phyloP scores from a whole-genome alignment of 2,113 vertebrate species.

The Mirza zaza region DNA sequence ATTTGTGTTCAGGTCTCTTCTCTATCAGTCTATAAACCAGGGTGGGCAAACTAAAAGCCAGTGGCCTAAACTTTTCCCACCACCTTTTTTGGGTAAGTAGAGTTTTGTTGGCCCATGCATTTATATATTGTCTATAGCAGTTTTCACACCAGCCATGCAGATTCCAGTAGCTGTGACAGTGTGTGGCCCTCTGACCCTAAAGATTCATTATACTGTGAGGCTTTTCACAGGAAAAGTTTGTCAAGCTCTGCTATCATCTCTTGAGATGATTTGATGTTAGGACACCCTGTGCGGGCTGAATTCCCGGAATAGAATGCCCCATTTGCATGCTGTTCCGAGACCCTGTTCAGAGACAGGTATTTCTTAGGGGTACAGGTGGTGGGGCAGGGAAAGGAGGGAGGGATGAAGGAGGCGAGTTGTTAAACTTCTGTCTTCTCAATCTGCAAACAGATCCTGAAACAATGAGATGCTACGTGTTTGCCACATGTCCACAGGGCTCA shows the following conservation, averaged over 20 bases:
- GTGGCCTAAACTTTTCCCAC: not conserved
- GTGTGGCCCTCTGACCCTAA: not conserved
- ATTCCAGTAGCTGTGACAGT: not conserved
- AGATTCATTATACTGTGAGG: not conserved
- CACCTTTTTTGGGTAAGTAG: not conserved
- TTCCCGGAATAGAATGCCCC: not conserved
- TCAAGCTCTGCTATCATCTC: not conserved
- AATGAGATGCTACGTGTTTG: not conserved
- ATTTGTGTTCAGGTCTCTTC: not conserved
- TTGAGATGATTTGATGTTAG: conserved; percentile 16
- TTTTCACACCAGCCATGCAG: not conserved
- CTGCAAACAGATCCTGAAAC: not conserved
- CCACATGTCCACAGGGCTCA: not conserved
- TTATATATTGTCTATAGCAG: not conserved
- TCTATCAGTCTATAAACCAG: not conserved
- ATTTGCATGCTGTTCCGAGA: not conserved
- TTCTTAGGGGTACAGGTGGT: not conserved
- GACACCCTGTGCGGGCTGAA: not conserved
- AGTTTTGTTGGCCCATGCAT: not conserved
- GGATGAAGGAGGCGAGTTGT: too few relatives aligned
- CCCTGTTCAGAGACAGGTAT: not conserved
- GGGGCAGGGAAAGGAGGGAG: fast-evolving
- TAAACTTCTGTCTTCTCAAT: not conserved
- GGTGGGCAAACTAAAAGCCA: not conserved
- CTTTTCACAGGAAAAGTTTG: not conserved